These are phyloP conservation scores for Prinia subflava DNA, from an alignment of 2,113 vertebrate species.

Conservation along the genomic window DNA sequence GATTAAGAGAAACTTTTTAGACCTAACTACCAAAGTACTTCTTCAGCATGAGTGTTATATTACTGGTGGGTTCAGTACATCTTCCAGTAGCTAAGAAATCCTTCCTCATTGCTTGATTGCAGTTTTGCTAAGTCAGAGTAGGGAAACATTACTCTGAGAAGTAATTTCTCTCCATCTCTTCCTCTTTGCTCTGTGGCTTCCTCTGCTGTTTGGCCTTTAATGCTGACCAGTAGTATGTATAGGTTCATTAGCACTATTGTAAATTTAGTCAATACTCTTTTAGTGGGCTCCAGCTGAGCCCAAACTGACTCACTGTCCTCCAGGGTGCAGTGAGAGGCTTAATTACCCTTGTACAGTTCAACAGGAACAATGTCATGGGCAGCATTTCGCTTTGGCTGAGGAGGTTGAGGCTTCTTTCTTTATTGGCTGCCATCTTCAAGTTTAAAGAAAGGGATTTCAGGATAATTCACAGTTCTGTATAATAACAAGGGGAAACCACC, in stretches of 20 bases:
- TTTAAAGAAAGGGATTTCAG: background rate
- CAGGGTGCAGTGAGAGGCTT: constrained; percentile 46
- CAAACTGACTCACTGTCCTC: constrained; percentile 43
- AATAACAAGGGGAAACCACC: background rate
- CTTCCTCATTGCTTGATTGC: background rate
- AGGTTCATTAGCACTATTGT: constrained; percentile 50
- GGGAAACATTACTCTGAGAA: background rate
- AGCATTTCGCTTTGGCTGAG: background rate
- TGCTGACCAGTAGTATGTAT: constrained; percentile 37
- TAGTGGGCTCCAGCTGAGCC: constrained; percentile 56
- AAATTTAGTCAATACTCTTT: constrained; percentile 58
- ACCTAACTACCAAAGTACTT: background rate
- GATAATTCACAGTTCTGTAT: background rate
- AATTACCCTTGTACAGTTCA: constrained; percentile 58
- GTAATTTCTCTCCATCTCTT: background rate
- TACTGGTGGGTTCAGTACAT: background rate
- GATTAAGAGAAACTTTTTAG: background rate
- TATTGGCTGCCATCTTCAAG: constrained; percentile 5
- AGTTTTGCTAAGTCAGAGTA: background rate
- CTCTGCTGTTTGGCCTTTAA: constrained; percentile 11
- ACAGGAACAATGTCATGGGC: constrained; percentile 5
- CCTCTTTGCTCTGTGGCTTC: background rate
- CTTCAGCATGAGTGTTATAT: background rate
- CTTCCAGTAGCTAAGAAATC: background rate
- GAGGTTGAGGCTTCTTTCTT: background rate